Evolutionary conservation across 2,888 invertebrate genomes (phyloP).

Genomic region (Cataglyphis rosenhaueri): DNA sequence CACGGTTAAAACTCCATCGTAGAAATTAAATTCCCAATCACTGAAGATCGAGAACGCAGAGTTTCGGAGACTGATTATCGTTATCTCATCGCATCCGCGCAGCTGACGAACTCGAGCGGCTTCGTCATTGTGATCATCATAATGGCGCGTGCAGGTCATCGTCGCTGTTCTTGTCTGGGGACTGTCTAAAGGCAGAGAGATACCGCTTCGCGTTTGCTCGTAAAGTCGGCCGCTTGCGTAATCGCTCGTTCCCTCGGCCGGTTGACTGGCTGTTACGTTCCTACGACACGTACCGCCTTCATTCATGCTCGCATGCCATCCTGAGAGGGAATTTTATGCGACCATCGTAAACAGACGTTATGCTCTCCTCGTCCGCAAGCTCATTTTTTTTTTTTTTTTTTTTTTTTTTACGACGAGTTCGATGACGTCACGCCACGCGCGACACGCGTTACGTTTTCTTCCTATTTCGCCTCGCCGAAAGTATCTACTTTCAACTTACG

Average conservation of each 20-base stretch:
- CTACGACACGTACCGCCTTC: constrained; percentile 66
- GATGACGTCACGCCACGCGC: constrained; percentile 60
- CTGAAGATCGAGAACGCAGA: neutral
- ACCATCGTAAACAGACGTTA: constrained; percentile 70
- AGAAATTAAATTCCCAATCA: neutral
- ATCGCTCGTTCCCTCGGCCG: constrained; percentile 60
- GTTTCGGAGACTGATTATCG: neutral
- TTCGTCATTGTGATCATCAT: constrained; percentile 35
- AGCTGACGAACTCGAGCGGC: neutral
- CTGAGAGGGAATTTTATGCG: constrained; percentile 74
- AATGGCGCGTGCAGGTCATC: constrained; percentile 33
- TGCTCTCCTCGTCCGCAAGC: constrained; percentile 55
- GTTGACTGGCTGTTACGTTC: constrained; percentile 62
- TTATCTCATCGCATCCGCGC: neutral
- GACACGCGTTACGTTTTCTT: constrained; percentile 64
- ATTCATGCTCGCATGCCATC: constrained; percentile 72
- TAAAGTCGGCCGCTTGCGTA: constrained; percentile 69
- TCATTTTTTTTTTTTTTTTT: constrained; percentile 18
- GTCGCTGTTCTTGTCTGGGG: constrained; percentile 62
- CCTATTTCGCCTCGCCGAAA: constrained; percentile 17
- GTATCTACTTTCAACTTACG: constrained; percentile 4
- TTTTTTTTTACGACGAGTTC: constrained; percentile 64
- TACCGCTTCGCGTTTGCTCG: constrained; percentile 66
- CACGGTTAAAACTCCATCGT: neutral
- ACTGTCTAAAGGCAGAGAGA: constrained; percentile 60